A percentile compares a stretch with the other conserved stretches of the same genome.
These are phyloP conservation scores for Pagetopsis macropterus DNA, from an alignment of 2,797 vertebrate species.

Conservation along the genomic window DNA sequence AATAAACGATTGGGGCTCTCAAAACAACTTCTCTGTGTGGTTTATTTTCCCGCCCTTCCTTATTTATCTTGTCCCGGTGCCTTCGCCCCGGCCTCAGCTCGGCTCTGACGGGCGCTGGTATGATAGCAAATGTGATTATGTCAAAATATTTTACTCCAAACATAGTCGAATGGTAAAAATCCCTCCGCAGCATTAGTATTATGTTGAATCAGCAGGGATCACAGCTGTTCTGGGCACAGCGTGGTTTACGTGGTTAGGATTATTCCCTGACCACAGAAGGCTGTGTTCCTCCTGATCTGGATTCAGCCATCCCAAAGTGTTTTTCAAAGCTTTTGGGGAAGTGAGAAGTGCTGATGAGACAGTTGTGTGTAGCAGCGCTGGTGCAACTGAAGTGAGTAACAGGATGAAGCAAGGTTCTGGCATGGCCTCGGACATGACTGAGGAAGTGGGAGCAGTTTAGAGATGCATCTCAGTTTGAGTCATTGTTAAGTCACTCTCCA, in stretches of 20 bases:
- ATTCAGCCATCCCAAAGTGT: conserved; percentile 58
- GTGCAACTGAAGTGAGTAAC: conserved; percentile 72
- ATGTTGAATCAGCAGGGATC: conserved; percentile 70
- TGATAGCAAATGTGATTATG: conserved; percentile 72
- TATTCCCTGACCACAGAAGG: conserved; percentile 65
- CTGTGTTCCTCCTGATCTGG: conserved; percentile 72
- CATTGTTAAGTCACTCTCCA: conserved; percentile 17
- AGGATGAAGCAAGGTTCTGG: conserved; percentile 75
- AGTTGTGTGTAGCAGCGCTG: conserved; percentile 65
- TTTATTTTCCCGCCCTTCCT: conserved; percentile 69
- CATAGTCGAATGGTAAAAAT: conserved; percentile 34
- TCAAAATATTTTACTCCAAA: conserved; percentile 71
- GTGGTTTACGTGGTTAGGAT: conserved; percentile 68
- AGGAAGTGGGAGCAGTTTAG: conserved; percentile 71
- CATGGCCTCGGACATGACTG: conserved; percentile 64
- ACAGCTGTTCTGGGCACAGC: conserved; percentile 67
- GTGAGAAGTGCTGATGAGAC: conserved; percentile 83
- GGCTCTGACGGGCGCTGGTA: conserved; percentile 46
- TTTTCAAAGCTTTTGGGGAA: conserved; percentile 80
- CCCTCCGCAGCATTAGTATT: conserved; percentile 40
- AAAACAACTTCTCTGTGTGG: conserved; percentile 74
- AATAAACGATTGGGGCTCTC: conserved; percentile 82
- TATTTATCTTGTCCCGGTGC: conserved; percentile 60
- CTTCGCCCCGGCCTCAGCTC: conserved; percentile 27
- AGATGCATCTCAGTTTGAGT: conserved; percentile 41